A percentile compares a stretch with the other conserved stretches of the same genome.
Evolutionary conservation across 2,113 vertebrate species (phyloP).

Genomic region (Vombatus ursinus): DNA sequence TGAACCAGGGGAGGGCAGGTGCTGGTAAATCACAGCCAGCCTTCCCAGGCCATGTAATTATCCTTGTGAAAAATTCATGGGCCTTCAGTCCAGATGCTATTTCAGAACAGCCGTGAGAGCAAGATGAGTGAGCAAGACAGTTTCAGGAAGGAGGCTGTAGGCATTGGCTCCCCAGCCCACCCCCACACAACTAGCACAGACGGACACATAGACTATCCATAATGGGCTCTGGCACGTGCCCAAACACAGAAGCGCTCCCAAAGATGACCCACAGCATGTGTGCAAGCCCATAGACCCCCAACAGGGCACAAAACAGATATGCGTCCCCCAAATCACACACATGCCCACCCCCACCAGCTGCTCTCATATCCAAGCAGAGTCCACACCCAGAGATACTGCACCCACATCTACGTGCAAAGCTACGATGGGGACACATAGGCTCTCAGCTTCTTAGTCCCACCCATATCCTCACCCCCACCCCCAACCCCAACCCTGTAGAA

Average conservation of each 20-base stretch:
- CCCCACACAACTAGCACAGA: conserved; percentile 53
- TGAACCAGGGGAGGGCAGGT: conserved; percentile 35
- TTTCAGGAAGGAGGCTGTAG: conserved; percentile 61
- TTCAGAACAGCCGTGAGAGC: conserved; percentile 70
- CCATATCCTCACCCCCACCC: background rate
- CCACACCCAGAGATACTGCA: background rate
- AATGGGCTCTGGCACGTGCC: conserved; percentile 55
- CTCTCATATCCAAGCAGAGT: background rate
- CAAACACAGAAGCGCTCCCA: conserved; percentile 26
- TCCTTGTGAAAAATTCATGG: conserved; percentile 84
- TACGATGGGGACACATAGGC: background rate
- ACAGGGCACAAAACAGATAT: conserved; percentile 33
- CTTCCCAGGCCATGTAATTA: conserved; percentile 84
- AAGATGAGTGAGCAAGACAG: conserved; percentile 62
- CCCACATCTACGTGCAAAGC: background rate
- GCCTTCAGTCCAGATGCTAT: conserved; percentile 73
- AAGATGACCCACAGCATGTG: background rate
- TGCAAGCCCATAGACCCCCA: conserved; percentile 49
- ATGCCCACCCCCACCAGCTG: background rate
- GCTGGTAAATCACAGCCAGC: conserved; percentile 73
- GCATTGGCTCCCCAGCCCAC: conserved; percentile 12
- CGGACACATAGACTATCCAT: conserved; percentile 68
- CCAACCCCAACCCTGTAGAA: background rate
- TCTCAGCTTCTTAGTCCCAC: background rate
- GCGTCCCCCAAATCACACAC: conserved; percentile 39